Base-by-base conservation (phyloP, 2,797 vertebrate genomes). In the Arrhamphus sclerolepis region DNA sequence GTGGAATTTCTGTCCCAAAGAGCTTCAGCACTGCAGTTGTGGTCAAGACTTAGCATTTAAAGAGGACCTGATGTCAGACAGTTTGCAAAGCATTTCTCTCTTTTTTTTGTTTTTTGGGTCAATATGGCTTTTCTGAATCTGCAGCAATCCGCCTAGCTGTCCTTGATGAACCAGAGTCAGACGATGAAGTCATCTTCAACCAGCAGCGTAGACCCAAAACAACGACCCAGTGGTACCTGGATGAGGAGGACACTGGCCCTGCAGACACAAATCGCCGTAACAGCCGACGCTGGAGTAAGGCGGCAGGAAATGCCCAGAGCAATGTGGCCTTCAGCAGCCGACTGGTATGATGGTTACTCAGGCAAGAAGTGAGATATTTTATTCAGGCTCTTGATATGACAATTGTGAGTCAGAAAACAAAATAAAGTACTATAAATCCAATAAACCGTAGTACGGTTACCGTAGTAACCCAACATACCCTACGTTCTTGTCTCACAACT, bases 241-340 rank as follows among this genome's bases (percentile, higher is more conserved):
- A 85, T 11, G 9, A 42, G 34, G 84, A 61, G 46, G 89, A 39
- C 53, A 86, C 55, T 26, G 89, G 83, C 28, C 86, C 87, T 2
- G 77, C 81, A 26, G 89, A 87, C 1, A 87, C 60, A 9, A 72
- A 22, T 55, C 54, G 11, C 19, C 70, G 79, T 20, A 89, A 89
- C 56, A 83, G 79, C 2, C 90, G 81, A n/a, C 20, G 11, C 2
- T 89, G 89, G 72, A 92, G 86, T 59, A 93, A 89, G 60, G 88
- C 91, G 0, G 1, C 77, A 0, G 89, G 83, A 14, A 84, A 65
- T 5, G 52, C 82, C 4, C 90, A 93, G 29, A 92, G 80, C 54
- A 78, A 93, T 0, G 91, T 93, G 81, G 95, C 96, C 17, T 99
- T 98, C 89, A 98, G 95, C 90, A 97, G 95, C 78, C 89, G 93